phyloP scores from a whole-genome alignment of 2,888 invertebrate species.

The Thereva nobilitata region DNA sequence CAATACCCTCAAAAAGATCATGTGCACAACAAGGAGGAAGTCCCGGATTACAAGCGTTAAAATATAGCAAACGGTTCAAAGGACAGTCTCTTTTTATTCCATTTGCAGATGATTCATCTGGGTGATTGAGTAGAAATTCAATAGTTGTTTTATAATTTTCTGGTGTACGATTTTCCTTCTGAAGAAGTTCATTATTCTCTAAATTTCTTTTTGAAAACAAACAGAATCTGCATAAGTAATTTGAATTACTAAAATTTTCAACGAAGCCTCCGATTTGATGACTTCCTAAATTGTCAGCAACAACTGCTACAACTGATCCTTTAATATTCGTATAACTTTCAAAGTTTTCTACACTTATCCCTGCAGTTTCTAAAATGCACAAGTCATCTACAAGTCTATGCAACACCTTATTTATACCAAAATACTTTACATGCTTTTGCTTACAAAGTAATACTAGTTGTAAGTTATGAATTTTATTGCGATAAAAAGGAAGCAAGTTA shows the following conservation, averaged over 20 bases:
- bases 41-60: constrained; percentile 33
- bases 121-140: neutral
- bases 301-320: constrained; percentile 36
- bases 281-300: constrained; percentile 42
- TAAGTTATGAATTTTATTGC: constrained; percentile 17
- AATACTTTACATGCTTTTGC: constrained; percentile 34
- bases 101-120: neutral
- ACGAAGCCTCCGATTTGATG: constrained; percentile 43
- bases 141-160: constrained; percentile 15
- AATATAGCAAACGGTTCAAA: constrained; percentile 34
- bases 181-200: constrained; percentile 6
- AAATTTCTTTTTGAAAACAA: constrained; percentile 16
- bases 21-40: constrained; percentile 37
- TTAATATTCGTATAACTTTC: neutral
- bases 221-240: constrained; percentile 40
- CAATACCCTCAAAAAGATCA: constrained; percentile 30
- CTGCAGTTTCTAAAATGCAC: constrained; percentile 34
- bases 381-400: constrained; percentile 36
- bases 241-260: constrained; percentile 40
- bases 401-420: constrained; percentile 34
- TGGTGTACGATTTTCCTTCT: neutral
- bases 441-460: constrained; percentile 38
- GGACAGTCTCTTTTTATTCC: constrained; percentile 34
- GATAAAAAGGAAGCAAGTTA: constrained; percentile 26
- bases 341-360: constrained; percentile 20